These are phyloP conservation scores for Gari tellinella DNA, from an alignment of 2,888 invertebrate species.

Conservation along the genomic window DNA sequence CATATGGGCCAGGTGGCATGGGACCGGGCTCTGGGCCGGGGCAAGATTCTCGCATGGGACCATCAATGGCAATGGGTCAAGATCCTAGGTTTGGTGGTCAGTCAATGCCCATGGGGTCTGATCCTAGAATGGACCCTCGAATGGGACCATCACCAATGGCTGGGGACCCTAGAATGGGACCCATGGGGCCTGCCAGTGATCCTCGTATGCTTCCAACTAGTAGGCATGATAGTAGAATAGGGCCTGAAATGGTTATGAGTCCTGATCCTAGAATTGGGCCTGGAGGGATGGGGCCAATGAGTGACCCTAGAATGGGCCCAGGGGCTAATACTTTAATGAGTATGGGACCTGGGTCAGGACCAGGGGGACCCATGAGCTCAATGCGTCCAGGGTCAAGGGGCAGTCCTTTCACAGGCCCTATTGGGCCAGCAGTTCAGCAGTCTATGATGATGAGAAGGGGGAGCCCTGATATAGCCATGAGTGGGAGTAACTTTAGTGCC, in stretches of 20 bases:
- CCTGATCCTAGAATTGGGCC: conserved; percentile 53
- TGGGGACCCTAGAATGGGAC: conserved; percentile 57
- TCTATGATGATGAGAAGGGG: conserved; percentile 62
- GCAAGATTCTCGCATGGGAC: conserved; percentile 53
- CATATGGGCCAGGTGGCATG: conserved; percentile 47
- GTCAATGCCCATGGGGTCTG: conserved; percentile 40
- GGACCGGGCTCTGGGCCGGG: conserved; percentile 49
- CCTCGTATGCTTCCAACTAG: conserved; percentile 51
- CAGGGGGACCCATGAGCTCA: conserved; percentile 56
- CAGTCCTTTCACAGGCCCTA: conserved; percentile 57
- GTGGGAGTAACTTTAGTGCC: conserved; percentile 46
- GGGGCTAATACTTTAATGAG: conserved; percentile 55
- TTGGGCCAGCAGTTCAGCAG: conserved; percentile 60
- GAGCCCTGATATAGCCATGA: conserved; percentile 46
- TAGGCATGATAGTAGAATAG: conserved; percentile 26
- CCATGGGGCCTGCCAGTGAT: conserved; percentile 44
- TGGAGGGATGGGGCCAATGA: conserved; percentile 62
- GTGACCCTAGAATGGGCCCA: conserved; percentile 63
- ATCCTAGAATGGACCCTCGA: conserved; percentile 50
- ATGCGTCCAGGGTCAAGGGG: conserved; percentile 63
- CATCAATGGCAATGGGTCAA: conserved; percentile 43
- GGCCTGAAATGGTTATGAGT: conserved; percentile 46
- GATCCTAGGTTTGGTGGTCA: conserved; percentile 50
- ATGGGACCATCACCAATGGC: conserved; percentile 51
- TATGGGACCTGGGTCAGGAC: conserved; percentile 55